Base-by-base conservation (phyloP, 2,888 invertebrate genomes). In the Ichneumoninae sp. region DNA sequence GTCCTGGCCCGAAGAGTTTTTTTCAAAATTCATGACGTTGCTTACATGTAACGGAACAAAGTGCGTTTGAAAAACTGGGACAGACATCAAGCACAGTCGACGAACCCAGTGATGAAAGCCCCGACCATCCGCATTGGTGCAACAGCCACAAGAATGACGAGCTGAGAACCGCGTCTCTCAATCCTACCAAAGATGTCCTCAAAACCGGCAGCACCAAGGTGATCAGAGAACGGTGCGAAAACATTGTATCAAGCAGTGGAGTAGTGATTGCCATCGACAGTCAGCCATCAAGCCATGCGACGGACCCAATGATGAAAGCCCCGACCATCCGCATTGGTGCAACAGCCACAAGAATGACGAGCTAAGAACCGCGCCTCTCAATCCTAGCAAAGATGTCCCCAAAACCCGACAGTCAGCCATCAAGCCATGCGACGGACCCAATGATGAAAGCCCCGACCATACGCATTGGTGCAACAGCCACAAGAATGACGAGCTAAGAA, bases 31-130 rank as follows among this genome's bases (percentile, higher is more conserved):
- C 10, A 66, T 66, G 40, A 66, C 40, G 40, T 36, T 22, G 36
- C 36, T 8, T 19, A 19, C 66, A 19, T 44, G 40, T 40, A 33
- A 47, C 30, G 63, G 63, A 13, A 16, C 19, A n/a, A 54, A 71
- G 60, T 60, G 30, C 60, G 63, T 63, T 63, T 33, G 16, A n/a
- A 63, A 63, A 63, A 63, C 63, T 63, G 3, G 63, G 33, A 63
- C 63, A 33, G 63, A 33, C 63, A 33, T 30, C n/a, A 6, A 30
- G 30, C 19, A n/a, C 22, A 7, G 10, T 26, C 22, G 54, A 54
- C 6, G 54, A 8, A 22, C 26, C 13, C 44, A 0, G 10, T 44
- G 44, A 44, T 44, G 13, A 44, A 44, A 44, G 44, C 44, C 3
- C 13, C 3, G 44, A 44, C 44, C 44, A 13, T 44, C 13, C 13